phyloP scores from a whole-genome alignment of 2,113 vertebrate genomes.

The Brienomyrus brachyistius region DNA sequence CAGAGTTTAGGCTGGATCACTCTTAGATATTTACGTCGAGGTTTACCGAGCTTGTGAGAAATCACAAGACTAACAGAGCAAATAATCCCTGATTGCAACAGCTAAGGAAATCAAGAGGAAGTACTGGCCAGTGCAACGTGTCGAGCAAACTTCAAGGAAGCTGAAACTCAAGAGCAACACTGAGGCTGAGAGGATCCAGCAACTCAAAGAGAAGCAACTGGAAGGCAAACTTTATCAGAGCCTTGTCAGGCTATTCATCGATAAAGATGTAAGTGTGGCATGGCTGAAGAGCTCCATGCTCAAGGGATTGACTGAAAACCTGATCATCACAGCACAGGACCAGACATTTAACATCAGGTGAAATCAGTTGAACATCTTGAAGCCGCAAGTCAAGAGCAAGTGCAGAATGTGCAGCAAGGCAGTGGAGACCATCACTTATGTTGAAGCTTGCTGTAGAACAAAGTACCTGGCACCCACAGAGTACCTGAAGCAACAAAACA shows the following conservation, averaged over 20 bases:
- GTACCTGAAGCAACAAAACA: neutral
- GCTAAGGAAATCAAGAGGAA: neutral
- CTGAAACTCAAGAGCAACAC: neutral
- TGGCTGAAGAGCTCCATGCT: neutral
- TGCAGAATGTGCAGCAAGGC: neutral
- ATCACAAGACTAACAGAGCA: neutral
- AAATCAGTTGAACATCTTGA: neutral
- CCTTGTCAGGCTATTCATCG: too few relatives aligned
- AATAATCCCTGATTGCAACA: neutral
- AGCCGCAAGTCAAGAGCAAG: neutral
- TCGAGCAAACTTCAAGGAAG: neutral
- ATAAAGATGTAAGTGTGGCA: too few relatives aligned
- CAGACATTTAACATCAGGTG: neutral
- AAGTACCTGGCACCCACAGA: neutral
- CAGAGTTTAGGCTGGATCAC: too few relatives aligned
- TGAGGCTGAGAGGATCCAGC: too few relatives aligned
- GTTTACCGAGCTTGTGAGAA: neutral
- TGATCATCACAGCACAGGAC: neutral
- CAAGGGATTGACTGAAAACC: neutral
- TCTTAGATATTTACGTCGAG: too few relatives aligned
- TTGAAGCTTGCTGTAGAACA: neutral
- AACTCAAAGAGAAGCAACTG: too few relatives aligned
- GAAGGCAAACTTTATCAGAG: too few relatives aligned
- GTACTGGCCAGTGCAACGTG: neutral
- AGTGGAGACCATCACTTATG: neutral